Evolutionary conservation across 2,797 vertebrate species (phyloP), one percentile per base, ranked within the genome.

Genomic region (Parauchenoglanis punctatus): DNA sequence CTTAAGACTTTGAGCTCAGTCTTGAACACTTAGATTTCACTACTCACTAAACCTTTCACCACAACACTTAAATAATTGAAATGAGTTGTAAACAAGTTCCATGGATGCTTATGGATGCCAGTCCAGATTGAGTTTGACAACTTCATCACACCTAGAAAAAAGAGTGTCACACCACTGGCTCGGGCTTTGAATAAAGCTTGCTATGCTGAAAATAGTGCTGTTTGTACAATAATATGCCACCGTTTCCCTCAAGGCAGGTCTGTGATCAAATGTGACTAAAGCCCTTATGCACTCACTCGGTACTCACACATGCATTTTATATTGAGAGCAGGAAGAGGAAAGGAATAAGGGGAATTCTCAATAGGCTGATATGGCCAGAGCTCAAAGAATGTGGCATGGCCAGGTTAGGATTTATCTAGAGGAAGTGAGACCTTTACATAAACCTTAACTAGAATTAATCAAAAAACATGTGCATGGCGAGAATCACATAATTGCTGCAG

Each of bases 241-340:
- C 70, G 81, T 75, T 89, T 85, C 68, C 88, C 54, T 59, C 85
- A 31, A 72, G 67, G 83, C 35, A 72, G 78, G 73, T 70, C 68
- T 89, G 88, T 90, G 89, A 88, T 90, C 92, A 88, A 89, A 88
- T 81, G 72, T 88, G 84, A 90, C 72, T 86, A 76, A 85, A 89
- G 83, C 75, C 77, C 82, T 73, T 77, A 67, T 85, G 83, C 68
- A 83, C 83, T 85, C 46, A 46, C 83, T 72, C 81, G 82, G 46
- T 92, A 85, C 81, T 89, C 78, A 83, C 86, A 92, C 91, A 87
- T 91, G 89, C 91, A 90, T 89, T 77, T 87, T 61, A 84, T 85
- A 90, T 63, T 83, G 31, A 70, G 81, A 28, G 20, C 59, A 67
- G 78, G 31, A 76, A 81, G 59, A 87, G 61, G 18, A 72, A 54